These are phyloP conservation scores for Lottia gigantea DNA, from an alignment of 2,888 invertebrate genomes.

Conservation along the genomic window DNA sequence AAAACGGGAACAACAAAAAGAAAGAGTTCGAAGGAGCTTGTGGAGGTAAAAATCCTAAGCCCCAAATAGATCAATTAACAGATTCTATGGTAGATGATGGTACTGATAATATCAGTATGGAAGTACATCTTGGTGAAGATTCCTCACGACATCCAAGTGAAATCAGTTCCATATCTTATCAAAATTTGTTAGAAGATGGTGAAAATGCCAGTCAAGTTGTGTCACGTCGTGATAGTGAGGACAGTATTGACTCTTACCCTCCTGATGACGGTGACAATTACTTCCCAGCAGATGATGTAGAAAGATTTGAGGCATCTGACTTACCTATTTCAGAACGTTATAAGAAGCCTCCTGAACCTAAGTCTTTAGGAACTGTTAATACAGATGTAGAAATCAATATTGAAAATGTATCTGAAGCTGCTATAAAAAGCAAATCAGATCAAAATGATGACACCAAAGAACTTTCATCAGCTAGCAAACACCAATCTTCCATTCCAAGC, in stretches of 20 bases:
- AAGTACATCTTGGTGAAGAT: conserved; percentile 65
- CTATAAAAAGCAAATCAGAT: background rate
- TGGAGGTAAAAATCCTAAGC: conserved; percentile 29
- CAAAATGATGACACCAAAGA: background rate
- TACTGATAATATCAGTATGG: conserved; percentile 63
- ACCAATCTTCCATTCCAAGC: background rate
- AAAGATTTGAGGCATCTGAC: conserved; percentile 39
- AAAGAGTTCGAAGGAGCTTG: conserved; percentile 30
- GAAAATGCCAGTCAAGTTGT: conserved; percentile 42
- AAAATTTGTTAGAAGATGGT: conserved; percentile 59
- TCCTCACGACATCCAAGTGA: conserved; percentile 65
- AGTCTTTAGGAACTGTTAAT: background rate
- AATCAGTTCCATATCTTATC: conserved; percentile 63
- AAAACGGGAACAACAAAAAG: conserved; percentile 20
- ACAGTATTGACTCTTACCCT: conserved; percentile 56
- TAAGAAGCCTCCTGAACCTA: conserved; percentile 14
- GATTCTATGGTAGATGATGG: conserved; percentile 41
- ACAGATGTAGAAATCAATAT: conserved; percentile 6
- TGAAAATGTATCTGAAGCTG: background rate
- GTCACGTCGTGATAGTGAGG: conserved; percentile 57
- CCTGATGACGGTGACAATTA: conserved; percentile 46
- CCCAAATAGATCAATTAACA: conserved; percentile 29
- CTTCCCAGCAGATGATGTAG: conserved; percentile 44
- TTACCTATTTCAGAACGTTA: conserved; percentile 36
- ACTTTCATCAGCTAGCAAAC: background rate